Conservation (phyloP, 2,888 invertebrate genomes). For the Synanthedon myopaeformis region DNA sequence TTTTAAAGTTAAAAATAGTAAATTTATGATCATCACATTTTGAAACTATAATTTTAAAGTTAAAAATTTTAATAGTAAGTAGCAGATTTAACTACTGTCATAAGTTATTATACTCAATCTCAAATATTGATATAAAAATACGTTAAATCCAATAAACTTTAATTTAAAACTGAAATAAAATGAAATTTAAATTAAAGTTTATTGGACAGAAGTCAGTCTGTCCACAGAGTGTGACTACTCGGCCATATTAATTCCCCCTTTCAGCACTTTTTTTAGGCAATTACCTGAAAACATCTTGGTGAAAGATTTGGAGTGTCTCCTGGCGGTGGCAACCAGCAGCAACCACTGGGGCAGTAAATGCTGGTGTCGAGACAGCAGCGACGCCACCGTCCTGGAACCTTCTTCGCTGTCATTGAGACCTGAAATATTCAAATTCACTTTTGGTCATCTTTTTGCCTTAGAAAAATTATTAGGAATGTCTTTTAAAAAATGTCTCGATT, state of each 20-base stretch:
- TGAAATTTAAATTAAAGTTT: too few relatives aligned
- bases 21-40: too few relatives aligned
- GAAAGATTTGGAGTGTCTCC: conserved; percentile 86
- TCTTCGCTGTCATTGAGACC: not conserved
- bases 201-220: too few relatives aligned
- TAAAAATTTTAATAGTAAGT: not conserved
- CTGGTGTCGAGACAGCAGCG: conserved; percentile 88
- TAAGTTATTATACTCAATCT: too few relatives aligned
- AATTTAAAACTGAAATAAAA: too few relatives aligned
- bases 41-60: not conserved
- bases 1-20: too few relatives aligned
- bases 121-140: too few relatives aligned
- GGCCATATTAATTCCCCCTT: too few relatives aligned
- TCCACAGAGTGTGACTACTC: too few relatives aligned
- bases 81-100: not conserved
- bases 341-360: conserved; percentile 94
- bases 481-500: too few relatives aligned
- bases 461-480: not conserved
- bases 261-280: too few relatives aligned
- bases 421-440: conserved; percentile 15
- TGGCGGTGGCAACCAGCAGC: conserved; percentile 87
- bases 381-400: conserved; percentile 78
- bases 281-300: conserved; percentile 81
- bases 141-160: too few relatives aligned
- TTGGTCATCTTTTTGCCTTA: not conserved